phyloP scores from a whole-genome alignment of 2,113 vertebrate genomes.

The Phalacrocorax pelagicus region DNA sequence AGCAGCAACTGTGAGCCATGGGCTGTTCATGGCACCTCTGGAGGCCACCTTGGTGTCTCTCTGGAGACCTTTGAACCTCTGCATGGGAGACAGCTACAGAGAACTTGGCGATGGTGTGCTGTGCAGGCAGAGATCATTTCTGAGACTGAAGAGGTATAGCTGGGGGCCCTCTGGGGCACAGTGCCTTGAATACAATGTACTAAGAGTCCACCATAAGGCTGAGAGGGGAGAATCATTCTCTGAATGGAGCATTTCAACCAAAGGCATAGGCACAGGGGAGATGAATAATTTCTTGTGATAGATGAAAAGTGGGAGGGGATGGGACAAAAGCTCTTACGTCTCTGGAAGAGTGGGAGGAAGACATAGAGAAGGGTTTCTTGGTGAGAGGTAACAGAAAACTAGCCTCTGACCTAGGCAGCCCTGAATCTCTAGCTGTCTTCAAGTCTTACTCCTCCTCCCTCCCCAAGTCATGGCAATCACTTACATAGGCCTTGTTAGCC shows the following conservation, averaged over 20 bases:
- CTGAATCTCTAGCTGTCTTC: not conserved
- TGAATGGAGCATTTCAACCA: not conserved
- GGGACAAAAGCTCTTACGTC: not conserved
- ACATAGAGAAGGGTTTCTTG: not conserved
- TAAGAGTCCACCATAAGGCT: not conserved
- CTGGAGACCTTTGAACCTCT: not conserved
- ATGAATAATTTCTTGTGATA: not conserved
- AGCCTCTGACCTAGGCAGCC: not conserved
- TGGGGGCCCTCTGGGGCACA: too few relatives aligned
- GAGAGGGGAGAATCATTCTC: not conserved
- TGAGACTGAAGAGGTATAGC: not conserved
- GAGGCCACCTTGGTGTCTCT: not conserved
- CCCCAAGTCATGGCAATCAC: not conserved
- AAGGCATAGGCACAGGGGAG: not conserved
- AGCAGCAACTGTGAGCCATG: not conserved
- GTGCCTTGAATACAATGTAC: not conserved
- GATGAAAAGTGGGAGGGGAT: not conserved
- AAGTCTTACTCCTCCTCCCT: not conserved
- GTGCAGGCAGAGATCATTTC: not conserved
- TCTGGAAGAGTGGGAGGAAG: not conserved
- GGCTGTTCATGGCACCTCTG: not conserved
- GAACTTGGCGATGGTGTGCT: not conserved
- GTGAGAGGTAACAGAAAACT: not conserved
- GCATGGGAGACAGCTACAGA: not conserved
- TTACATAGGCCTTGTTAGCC: not conserved